Evolutionary conservation across 23 tunicate species (phyloP).

Genomic region (Botrylloides violaceus): DNA sequence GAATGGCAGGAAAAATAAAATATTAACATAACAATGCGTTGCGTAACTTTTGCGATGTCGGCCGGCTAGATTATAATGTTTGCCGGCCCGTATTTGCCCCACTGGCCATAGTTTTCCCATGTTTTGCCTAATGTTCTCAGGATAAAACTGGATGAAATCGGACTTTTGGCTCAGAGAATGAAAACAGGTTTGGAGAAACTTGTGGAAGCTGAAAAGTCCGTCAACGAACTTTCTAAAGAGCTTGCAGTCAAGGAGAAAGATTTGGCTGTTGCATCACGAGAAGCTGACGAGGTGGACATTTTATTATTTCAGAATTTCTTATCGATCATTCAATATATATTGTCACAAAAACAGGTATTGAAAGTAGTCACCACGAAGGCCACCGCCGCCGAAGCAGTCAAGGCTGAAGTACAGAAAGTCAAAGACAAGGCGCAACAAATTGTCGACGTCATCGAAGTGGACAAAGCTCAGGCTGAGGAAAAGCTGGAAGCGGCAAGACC

Average conservation of each 20-base stretch:
- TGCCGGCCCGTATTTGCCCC: too few relatives aligned
- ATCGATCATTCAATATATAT: too few relatives aligned
- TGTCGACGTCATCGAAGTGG: constrained; percentile 87
- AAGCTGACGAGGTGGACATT: constrained; percentile 71
- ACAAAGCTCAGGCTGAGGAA: constrained; percentile 84
- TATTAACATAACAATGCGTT: too few relatives aligned
- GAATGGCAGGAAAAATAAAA: too few relatives aligned
- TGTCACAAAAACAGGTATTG: too few relatives aligned
- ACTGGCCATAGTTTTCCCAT: too few relatives aligned
- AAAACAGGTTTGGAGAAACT: constrained; percentile 84
- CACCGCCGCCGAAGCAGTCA: constrained; percentile 76
- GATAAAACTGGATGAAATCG: constrained; percentile 68
- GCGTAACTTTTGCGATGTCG: too few relatives aligned
- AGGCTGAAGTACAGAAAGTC: constrained; percentile 91
- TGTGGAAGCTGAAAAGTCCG: constrained; percentile 98
- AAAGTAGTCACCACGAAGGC: constrained; percentile 75
- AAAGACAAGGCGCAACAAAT: constrained; percentile 92
- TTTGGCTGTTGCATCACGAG: constrained; percentile 95
- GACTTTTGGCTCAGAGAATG: constrained; percentile 79
- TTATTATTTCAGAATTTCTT: too few relatives aligned
- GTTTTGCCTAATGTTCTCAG: too few relatives aligned
- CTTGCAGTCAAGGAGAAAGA: constrained; percentile 93
- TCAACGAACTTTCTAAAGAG: constrained; percentile 87
- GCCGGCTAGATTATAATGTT: too few relatives aligned
- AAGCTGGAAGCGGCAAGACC: constrained; percentile 92